These are phyloP conservation scores for Chrysaora quinquecirrha DNA, from an alignment of 30 jellyfish, hydroid and myxozoan genomes.

Conservation along the genomic window DNA sequence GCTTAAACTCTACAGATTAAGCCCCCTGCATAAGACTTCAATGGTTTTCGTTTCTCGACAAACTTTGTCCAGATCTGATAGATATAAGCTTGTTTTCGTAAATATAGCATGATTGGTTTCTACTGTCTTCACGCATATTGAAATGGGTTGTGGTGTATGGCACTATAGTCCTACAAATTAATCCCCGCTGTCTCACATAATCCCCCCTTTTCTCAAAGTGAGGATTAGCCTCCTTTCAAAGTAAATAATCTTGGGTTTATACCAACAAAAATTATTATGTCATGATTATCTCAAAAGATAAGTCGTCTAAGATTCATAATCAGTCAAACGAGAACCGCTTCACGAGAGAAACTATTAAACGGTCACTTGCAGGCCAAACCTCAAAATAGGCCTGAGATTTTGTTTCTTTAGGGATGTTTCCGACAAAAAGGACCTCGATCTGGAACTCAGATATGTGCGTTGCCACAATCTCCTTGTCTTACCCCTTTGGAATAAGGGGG, in stretches of 20 bases:
- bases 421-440: too few relatives aligned
- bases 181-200: not conserved
- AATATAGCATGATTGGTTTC: not conserved
- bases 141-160: not conserved
- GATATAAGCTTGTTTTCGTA: not conserved
- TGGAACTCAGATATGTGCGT: too few relatives aligned
- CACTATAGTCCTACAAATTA: not conserved
- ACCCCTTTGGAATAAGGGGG: too few relatives aligned
- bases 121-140: not conserved
- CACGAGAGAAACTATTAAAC: too few relatives aligned
- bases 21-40: too few relatives aligned
- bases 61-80: not conserved
- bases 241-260: not conserved
- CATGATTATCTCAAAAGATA: not conserved
- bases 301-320: not conserved
- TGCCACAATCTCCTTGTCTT: too few relatives aligned
- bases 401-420: too few relatives aligned
- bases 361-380: too few relatives aligned
- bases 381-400: too few relatives aligned
- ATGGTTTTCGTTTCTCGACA: too few relatives aligned
- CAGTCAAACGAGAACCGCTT: not conserved
- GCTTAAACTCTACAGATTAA: too few relatives aligned
- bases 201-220: not conserved
- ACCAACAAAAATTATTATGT: not conserved
- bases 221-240: constrained; percentile 1